A percentile compares a stretch with the other conserved stretches of the same genome.
Evolutionary conservation across 2,797 vertebrate species (phyloP).

Genomic region (Emys orbicularis): DNA sequence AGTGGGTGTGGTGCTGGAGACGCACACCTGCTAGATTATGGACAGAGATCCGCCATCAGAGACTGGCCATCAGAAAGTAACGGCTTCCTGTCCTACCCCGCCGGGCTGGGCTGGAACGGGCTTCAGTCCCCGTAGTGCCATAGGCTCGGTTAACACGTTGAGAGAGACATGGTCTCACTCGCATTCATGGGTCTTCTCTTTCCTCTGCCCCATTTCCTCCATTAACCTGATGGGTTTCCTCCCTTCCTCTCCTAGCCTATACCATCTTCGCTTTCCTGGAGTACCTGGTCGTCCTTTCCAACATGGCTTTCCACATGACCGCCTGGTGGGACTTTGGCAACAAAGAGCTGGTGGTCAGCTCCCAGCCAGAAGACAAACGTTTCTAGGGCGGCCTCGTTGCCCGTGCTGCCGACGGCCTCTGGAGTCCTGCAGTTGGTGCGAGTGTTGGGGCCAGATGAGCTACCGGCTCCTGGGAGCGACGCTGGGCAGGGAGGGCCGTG

Average conservation of each 20-base stretch:
- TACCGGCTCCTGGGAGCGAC: rapidly evolving
- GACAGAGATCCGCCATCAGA: neutral
- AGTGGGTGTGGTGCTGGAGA: neutral
- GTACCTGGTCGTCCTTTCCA: conserved; percentile 95
- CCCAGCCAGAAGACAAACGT: conserved; percentile 89
- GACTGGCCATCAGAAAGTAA: neutral
- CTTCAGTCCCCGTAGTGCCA: neutral
- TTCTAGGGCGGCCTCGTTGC: conserved; percentile 80
- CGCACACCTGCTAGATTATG: neutral
- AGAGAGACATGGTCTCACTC: neutral
- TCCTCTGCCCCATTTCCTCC: neutral
- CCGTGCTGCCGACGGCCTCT: too few species aligned
- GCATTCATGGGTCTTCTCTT: neutral
- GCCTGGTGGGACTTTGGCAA: conserved; percentile 94
- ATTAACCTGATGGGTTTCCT: neutral
- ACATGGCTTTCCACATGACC: conserved; percentile 98
- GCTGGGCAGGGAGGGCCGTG: neutral
- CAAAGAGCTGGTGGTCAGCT: conserved; percentile 90
- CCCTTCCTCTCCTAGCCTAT: conserved; percentile 84
- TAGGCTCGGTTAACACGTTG: neutral
- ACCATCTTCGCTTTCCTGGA: conserved; percentile 92
- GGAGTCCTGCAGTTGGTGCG: neutral
- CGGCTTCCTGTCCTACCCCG: neutral
- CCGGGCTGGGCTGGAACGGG: neutral
- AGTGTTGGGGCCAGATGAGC: neutral